Base-by-base conservation (phyloP, 2,888 invertebrate species). In the Drosophila ustulata region DNA sequence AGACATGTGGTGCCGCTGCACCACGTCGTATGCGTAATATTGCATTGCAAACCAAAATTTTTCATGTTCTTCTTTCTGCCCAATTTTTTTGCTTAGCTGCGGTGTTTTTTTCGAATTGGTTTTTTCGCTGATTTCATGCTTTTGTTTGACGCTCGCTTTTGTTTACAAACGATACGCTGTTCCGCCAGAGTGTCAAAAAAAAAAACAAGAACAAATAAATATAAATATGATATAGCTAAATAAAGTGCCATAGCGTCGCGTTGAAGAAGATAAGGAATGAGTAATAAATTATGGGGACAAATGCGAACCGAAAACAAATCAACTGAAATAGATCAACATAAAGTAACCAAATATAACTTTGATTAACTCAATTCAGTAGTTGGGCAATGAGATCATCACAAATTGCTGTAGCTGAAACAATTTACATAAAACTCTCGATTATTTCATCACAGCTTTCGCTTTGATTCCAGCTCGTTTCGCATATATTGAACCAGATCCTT, bases 1-100 rank as follows among this genome's bases (percentile, higher is more conserved):
- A 65, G 64, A 59, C 67, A 71, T 68, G 50, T 57, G 51, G 55
- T 74, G 72, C 52, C 43, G 57, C 37, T 53, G 58, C 66, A 75
- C 68, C 73, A 81, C 80, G 67, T 72, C 87, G 87, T 88, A 88
- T 88, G 89, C 82, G 87, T 88, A 88, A 86, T 86, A 80, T 86
- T 74, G 79, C 77, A 89, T 75, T 75, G 70, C 71, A 45, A 45
- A 63, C 57, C 62, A 58, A 78, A 63, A 66, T 57, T 70, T 61
- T 69, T 25, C 47, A 50, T 71, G 61, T 71, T 75, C 25, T 75
- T 52, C 23, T 51, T 50, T 69, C 28, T 28, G 25, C 46, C 37
- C 46, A 43, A 18, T 18, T 59, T 61, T 65, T 61, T 58, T 71
- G 79, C 79, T 78, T 66, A 78, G 76, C 59, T 62, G 32, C 26